Evolutionary conservation across 1,140 invertebrate species (phyloP).

Genomic region (Meteorus sp.): DNA sequence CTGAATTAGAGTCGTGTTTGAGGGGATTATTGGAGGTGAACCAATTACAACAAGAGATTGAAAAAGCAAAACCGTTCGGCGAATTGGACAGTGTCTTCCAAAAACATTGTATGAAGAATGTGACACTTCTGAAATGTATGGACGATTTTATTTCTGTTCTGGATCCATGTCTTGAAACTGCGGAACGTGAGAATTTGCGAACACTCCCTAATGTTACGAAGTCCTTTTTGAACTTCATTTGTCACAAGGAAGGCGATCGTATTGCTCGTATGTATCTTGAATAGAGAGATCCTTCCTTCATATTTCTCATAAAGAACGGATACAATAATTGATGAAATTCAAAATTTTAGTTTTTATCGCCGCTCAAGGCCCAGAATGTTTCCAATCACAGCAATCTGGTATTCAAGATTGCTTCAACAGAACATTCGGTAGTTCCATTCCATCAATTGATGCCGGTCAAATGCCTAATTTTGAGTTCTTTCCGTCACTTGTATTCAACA

Average conservation of each 20-base stretch:
- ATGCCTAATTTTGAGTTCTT: conserved; percentile 56
- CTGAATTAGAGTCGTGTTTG: conserved; percentile 54
- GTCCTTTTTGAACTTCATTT: conserved; percentile 70
- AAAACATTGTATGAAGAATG: conserved; percentile 70
- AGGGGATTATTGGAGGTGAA: conserved; percentile 58
- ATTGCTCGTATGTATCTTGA: conserved; percentile 69
- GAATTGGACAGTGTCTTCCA: conserved; percentile 69
- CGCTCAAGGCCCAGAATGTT: conserved; percentile 74
- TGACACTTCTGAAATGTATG: conserved; percentile 64
- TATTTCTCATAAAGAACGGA: background rate
- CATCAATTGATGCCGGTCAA: conserved; percentile 33
- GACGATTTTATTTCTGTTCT: conserved; percentile 62
- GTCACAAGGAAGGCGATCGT: conserved; percentile 77
- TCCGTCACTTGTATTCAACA: conserved; percentile 60
- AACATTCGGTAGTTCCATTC: conserved; percentile 55
- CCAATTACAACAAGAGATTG: conserved; percentile 63
- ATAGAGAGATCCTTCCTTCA: background rate
- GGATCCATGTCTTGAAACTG: conserved; percentile 65
- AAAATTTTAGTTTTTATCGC: conserved; percentile 73
- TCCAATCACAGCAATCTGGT: conserved; percentile 63
- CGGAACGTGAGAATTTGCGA: conserved; percentile 63
- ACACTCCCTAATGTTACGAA: conserved; percentile 67
- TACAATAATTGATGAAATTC: conserved; percentile 9
- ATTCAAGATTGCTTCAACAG: conserved; percentile 68
- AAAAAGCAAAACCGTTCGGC: conserved; percentile 61